These are phyloP conservation scores for Phyllotis vaccarum DNA, from an alignment of 2,797 vertebrate genomes.

Conservation along the genomic window DNA sequence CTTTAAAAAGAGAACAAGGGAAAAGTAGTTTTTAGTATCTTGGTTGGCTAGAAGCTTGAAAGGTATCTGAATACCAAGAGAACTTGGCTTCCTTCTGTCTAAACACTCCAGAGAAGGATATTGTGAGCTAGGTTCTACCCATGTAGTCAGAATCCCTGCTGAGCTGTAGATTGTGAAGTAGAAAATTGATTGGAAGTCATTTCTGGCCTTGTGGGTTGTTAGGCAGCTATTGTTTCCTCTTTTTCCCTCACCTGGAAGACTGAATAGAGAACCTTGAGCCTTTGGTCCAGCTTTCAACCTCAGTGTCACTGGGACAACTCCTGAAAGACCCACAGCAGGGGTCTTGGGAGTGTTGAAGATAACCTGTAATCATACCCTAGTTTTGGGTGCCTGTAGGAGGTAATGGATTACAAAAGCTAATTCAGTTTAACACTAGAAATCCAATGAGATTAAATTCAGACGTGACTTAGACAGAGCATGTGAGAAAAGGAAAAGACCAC, in stretches of 20 bases:
- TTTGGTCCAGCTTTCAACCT: background rate
- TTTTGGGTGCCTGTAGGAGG: background rate
- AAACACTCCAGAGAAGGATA: background rate
- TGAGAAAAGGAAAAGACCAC: background rate
- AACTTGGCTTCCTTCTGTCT: background rate
- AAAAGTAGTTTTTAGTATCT: background rate
- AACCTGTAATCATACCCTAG: background rate
- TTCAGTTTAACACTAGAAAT: background rate
- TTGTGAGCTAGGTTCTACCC: background rate
- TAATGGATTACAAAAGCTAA: background rate
- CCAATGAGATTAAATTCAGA: background rate
- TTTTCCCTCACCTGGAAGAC: background rate
- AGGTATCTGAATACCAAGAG: background rate
- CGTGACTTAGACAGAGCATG: background rate
- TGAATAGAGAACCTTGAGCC: background rate
- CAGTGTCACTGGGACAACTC: background rate
- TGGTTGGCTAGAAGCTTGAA: background rate
- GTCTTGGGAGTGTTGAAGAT: background rate
- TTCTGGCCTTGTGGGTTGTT: slow-evolving; percentile 16
- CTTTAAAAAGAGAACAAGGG: background rate
- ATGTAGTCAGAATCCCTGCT: background rate
- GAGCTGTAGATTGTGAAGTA: background rate
- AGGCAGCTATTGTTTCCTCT: background rate
- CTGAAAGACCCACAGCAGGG: background rate
- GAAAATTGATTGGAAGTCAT: slow-evolving; percentile 17